A percentile compares a stretch with the other conserved stretches of the same genome.
phyloP scores from a whole-genome alignment of 2,113 vertebrate species.

The Pseudopipra pipra region DNA sequence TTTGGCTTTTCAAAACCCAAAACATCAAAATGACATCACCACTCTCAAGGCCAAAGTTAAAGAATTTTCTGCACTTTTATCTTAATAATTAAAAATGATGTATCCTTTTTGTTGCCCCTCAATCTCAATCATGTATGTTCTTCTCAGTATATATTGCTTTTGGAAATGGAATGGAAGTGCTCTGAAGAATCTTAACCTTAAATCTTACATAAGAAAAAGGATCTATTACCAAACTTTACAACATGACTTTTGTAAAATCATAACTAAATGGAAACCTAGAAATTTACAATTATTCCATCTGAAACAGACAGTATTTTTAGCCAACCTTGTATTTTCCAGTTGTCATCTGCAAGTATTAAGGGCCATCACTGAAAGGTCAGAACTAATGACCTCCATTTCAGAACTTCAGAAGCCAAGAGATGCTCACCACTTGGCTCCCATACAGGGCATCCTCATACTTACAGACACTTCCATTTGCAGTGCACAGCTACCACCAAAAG shows the following conservation, averaged over 20 bases:
- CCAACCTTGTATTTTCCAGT: neutral
- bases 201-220: neutral
- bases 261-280: neutral
- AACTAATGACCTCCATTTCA: neutral
- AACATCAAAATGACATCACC: neutral
- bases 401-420: neutral
- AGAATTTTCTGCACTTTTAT: neutral
- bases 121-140: neutral
- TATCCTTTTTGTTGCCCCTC: neutral
- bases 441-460: fast-evolving
- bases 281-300: neutral
- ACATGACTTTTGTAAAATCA: neutral
- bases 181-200: neutral
- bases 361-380: neutral
- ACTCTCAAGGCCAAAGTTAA: neutral
- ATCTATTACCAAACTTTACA: neutral
- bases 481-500: neutral
- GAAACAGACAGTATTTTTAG: neutral
- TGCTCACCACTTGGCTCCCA: neutral
- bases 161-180: neutral
- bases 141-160: neutral
- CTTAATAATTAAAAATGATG: neutral
- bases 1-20: neutral
- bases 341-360: neutral
- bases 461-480: neutral